Evolutionary conservation across 1,140 invertebrate genomes (phyloP).

Genomic region (Pantala flavescens): DNA sequence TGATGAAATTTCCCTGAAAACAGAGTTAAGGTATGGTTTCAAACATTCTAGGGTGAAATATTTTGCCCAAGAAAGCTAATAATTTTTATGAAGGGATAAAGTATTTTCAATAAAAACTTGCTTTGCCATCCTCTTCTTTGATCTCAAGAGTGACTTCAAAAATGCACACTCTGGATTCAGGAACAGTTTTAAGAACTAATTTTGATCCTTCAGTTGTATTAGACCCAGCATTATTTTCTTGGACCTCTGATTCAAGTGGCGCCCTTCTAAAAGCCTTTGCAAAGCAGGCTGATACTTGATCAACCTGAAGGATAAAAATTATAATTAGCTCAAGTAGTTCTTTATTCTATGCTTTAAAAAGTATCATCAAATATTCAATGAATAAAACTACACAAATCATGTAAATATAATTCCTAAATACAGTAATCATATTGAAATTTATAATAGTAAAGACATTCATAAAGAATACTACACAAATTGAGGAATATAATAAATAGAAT

Average conservation of each 20-base stretch:
- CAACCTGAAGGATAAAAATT: constrained; percentile 39
- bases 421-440: no score
- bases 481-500: no score
- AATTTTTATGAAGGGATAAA: not conserved
- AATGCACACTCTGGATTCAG: constrained; percentile 44
- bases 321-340: constrained; percentile 16
- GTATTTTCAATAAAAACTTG: constrained; percentile 27
- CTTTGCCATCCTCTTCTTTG: constrained; percentile 74
- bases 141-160: constrained; percentile 88
- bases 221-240: not conserved
- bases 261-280: constrained; percentile 81
- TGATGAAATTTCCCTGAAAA: constrained; percentile 62
- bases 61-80: not conserved
- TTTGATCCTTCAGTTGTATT: not conserved
- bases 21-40: constrained; percentile 15
- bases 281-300: constrained; percentile 68
- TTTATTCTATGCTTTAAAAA: no score
- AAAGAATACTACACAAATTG: no score
- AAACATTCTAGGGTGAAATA: not conserved
- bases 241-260: constrained; percentile 32
- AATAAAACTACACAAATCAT: no score
- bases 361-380: no score
- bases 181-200: not conserved
- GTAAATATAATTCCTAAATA: no score
- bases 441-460: no score